phyloP scores from a whole-genome alignment of 2,888 invertebrate species.

The Bhutanitis thaidina region DNA sequence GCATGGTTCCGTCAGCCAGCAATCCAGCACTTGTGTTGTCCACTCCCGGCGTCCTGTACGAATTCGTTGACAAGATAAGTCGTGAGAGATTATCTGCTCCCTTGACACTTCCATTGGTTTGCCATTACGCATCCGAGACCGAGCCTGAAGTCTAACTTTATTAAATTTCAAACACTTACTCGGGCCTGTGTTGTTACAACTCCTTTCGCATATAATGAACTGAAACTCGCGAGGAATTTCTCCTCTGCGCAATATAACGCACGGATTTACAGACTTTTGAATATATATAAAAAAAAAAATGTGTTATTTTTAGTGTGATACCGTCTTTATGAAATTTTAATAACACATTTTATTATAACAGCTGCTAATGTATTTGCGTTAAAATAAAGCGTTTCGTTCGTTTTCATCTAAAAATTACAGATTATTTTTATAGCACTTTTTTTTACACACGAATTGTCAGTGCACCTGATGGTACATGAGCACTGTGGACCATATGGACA shows the following conservation, averaged over 20 bases:
- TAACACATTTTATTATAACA: not conserved
- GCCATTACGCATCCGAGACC: not conserved
- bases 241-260: not conserved
- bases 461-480: too few species aligned
- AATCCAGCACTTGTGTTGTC: too few species aligned
- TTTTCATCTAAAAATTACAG: too few species aligned
- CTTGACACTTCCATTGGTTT: not conserved
- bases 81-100: too few species aligned
- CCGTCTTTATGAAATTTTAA: not conserved
- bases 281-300: too few species aligned
- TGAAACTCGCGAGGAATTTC: not conserved
- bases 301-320: not conserved
- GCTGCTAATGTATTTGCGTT: not conserved
- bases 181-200: slow-evolving; percentile 5
- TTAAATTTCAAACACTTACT: slow-evolving; percentile 24
- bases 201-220: slow-evolving; percentile 18
- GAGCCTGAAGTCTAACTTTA: slow-evolving; percentile 10
- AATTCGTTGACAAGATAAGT: too few species aligned
- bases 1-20: too few species aligned
- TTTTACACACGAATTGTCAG: too few species aligned
- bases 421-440: too few species aligned
- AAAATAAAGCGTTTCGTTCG: too few species aligned
- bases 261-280: not conserved
- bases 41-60: too few species aligned
- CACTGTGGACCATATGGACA: too few species aligned